Percentiles rank a stretch among this genome's conserved stretches.
Conservation (phyloP, 2,797 vertebrate species). For the Alosa sapidissima region DNA sequence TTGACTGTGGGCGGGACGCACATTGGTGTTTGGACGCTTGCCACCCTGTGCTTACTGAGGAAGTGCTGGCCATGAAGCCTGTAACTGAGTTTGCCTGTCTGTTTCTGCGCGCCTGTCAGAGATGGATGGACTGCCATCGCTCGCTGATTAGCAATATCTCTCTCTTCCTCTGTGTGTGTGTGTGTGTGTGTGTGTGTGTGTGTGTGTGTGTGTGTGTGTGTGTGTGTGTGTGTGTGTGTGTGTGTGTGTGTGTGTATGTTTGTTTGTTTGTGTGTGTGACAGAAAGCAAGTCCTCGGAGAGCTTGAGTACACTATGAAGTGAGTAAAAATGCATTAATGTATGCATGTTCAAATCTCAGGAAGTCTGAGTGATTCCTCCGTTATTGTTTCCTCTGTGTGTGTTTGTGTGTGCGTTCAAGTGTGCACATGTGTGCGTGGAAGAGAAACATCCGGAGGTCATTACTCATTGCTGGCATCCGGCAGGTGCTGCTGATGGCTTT, state of each 20-base stretch:
- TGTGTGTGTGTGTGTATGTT: not conserved
- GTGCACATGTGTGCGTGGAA: not conserved
- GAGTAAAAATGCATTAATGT: not conserved
- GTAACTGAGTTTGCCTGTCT: not conserved
- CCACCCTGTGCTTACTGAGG: not conserved
- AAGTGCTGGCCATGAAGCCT: not conserved
- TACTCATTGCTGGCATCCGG: not conserved
- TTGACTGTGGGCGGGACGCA: not conserved
- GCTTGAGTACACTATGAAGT: conserved; percentile 3
- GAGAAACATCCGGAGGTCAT: conserved; percentile 10
- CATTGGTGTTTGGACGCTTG: not conserved
- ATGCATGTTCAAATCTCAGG: not conserved
- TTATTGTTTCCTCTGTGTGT: not conserved
- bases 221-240: not conserved
- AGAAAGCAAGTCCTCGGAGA: not conserved
- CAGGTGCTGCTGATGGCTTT: not conserved
- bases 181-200: not conserved
- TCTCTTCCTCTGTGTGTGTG: not conserved
- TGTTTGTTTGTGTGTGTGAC: not conserved
- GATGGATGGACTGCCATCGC: not conserved
- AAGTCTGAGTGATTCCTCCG: not conserved
- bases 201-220: not conserved
- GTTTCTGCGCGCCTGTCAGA: not conserved
- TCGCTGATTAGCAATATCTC: not conserved
- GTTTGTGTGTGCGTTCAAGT: not conserved